Evolutionary conservation across 2,113 vertebrate genomes (phyloP).

Genomic region (Dicrurus megarhynchus): DNA sequence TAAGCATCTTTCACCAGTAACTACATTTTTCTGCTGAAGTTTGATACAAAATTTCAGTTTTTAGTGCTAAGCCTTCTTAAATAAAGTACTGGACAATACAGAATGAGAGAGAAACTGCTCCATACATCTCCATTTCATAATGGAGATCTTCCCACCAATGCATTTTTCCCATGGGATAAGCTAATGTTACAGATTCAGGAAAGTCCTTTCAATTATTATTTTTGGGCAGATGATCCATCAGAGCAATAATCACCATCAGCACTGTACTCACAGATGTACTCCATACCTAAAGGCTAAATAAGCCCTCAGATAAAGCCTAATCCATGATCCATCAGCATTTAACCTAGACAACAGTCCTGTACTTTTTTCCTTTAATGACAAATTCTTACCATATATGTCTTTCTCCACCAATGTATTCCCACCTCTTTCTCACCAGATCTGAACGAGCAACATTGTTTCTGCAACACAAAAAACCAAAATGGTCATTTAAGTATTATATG

Average conservation of each 20-base stretch:
- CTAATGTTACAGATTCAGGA: neutral
- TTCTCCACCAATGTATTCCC: accelerated
- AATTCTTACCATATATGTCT: neutral
- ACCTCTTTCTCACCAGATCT: neutral
- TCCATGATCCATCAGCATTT: neutral
- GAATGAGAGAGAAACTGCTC: neutral
- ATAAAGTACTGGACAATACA: neutral
- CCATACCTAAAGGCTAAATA: neutral
- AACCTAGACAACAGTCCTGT: neutral
- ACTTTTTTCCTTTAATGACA: neutral
- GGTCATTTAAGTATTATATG: neutral
- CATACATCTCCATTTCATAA: neutral
- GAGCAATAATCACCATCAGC: neutral
- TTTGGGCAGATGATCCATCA: conserved; percentile 30
- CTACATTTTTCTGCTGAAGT: neutral
- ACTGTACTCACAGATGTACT: neutral
- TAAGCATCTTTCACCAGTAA: neutral
- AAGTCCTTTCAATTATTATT: conserved; percentile 20
- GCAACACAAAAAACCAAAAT: neutral
- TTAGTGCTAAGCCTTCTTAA: neutral
- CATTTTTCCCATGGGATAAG: neutral
- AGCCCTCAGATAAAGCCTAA: neutral
- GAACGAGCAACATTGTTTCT: neutral
- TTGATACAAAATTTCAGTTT: neutral
- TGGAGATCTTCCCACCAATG: neutral